Evolutionary conservation across 2,113 vertebrate genomes (phyloP), one percentile per base, ranked within the genome.

Genomic region (Nematolebias whitei): DNA sequence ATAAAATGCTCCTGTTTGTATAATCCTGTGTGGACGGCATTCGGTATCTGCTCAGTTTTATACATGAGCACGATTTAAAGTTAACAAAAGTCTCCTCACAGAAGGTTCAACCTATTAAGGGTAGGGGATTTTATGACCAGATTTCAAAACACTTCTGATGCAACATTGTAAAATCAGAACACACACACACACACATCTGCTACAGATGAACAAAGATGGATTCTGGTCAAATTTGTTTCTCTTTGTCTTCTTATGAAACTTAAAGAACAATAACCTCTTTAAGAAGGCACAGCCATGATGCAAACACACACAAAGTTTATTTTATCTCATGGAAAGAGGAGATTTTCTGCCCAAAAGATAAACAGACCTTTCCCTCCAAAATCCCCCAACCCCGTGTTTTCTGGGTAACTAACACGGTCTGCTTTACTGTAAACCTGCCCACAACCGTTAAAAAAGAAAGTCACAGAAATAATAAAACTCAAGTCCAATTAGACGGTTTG

Each of bases 211-310:
- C 75, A 71, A 79, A 71, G 55, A 72, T 57, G 63, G 62, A 76
- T 40, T 69, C 65, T 47, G 49, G 64, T 22, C 44, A 16, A 52
- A 44, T 74, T 82, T 87, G 72, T 79, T 86, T 83, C 49, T 70
- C 57, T 76, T 84, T 79, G 69, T 43, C 26, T 54, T 71, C 75
- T 86, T 84, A 84, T 84, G 79, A 88, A 85, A 85, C 62, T 75
- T 85, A 68, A 80, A 85, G 78, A 87, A 89, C 87, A 89, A 88
- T 87, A 81, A 85, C 69, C 63, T 78, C 81, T 82, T 84, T 76
- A 68, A 76, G 68, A 76, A 66, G 68, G 71, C 48, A 44, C 55
- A 61, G 64, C 65, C 78, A 22, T 73, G 57, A 80, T 64, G 60
- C 47, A 59, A 74, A 88, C 71, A 65, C 22, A 67, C 50, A 61